phyloP scores from a whole-genome alignment of 2,113 vertebrate species.

The Macrotus californicus region DNA sequence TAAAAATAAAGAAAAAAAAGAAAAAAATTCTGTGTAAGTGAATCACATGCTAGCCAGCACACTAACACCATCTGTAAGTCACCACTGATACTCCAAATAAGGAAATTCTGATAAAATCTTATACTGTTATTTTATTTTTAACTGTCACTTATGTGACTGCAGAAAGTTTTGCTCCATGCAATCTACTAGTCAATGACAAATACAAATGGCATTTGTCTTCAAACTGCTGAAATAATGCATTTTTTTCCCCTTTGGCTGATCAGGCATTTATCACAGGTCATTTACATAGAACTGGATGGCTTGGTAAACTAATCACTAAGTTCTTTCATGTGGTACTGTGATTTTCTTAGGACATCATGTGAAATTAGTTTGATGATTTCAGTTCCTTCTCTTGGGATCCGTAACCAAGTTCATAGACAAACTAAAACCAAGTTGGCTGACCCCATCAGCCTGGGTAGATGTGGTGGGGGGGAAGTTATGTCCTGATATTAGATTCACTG shows the following conservation, averaged over 20 bases:
- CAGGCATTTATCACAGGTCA: conserved; percentile 68
- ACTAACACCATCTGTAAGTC: neutral
- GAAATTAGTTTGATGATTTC: conserved; percentile 66
- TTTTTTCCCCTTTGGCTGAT: conserved; percentile 57
- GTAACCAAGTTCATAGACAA: conserved; percentile 49
- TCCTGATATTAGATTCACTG: neutral
- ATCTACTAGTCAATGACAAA: conserved; percentile 40
- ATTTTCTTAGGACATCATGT: conserved; percentile 48
- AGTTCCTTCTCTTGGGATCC: conserved; percentile 59
- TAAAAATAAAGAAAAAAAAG: no score
- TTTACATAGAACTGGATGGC: conserved; percentile 42
- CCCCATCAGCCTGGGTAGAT: neutral
- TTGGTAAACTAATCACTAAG: conserved; percentile 69
- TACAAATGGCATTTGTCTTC: conserved; percentile 43
- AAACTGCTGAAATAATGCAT: conserved; percentile 33
- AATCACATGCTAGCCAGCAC: neutral
- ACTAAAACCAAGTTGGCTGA: conserved; percentile 52
- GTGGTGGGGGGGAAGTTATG: neutral
- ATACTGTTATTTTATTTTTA: neutral
- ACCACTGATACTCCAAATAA: neutral
- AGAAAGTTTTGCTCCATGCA: neutral
- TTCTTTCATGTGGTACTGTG: conserved; percentile 47
- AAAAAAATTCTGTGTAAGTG: neutral
- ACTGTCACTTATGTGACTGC: neutral
- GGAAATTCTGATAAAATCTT: neutral